These are phyloP conservation scores for Brachionus plicatilis DNA, from an alignment of 1,140 invertebrate genomes.

Conservation along the genomic window DNA sequence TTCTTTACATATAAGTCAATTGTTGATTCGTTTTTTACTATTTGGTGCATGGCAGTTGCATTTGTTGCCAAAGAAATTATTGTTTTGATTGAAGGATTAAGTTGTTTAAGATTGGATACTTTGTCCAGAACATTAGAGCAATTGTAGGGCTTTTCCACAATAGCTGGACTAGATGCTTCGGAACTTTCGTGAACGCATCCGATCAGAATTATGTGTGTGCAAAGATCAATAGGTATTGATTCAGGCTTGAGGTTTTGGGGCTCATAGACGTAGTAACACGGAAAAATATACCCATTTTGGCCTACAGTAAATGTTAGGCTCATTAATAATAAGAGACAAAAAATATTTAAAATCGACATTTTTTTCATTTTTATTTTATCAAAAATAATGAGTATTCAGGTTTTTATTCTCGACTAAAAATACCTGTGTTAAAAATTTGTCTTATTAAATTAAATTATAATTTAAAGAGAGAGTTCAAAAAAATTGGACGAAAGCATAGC, in stretches of 20 bases:
- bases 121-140: neutral
- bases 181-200: neutral
- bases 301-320: neutral
- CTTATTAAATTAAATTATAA: neutral
- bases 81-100: neutral
- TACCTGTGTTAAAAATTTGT: neutral
- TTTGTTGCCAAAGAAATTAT: neutral
- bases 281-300: neutral
- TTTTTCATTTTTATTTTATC: neutral
- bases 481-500: constrained; percentile 70
- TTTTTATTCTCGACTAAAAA: neutral
- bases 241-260: neutral
- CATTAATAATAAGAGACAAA: neutral
- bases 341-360: neutral
- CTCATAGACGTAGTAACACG: constrained; percentile 8
- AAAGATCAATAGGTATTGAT: neutral
- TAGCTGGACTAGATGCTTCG: neutral
- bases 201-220: neutral
- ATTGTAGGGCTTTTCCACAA: neutral
- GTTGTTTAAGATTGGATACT: neutral
- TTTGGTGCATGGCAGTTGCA: neutral
- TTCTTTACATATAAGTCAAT: neutral
- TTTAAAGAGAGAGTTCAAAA: constrained; percentile 67
- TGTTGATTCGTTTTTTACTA: neutral
- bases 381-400: neutral